Conservation (phyloP, 2,888 invertebrate species). For the Thumatha senex region DNA sequence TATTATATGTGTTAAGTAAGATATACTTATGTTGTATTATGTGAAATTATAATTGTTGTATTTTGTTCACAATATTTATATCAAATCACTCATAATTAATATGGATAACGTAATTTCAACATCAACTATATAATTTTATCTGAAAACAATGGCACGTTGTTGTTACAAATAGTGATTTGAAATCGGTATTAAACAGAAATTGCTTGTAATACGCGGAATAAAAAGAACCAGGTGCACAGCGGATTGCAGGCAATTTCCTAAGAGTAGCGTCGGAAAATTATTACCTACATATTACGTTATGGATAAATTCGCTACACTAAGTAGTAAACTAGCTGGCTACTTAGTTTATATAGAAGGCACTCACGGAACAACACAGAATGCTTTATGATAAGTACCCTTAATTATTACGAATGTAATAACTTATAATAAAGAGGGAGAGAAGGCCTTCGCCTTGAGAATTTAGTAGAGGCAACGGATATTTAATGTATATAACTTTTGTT, state of each 20-base stretch:
- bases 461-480: neutral
- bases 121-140: too few species aligned
- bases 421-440: neutral
- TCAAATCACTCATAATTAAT: too few species aligned
- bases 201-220: constrained; percentile 40
- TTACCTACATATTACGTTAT: constrained; percentile 40
- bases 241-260: constrained; percentile 48
- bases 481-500: neutral
- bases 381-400: constrained; percentile 14
- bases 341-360: constrained; percentile 21
- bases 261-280: constrained; percentile 38
- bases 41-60: too few species aligned
- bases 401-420: constrained; percentile 8
- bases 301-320: constrained; percentile 33
- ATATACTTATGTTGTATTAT: too few species aligned
- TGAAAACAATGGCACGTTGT: neutral
- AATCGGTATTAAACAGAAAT: constrained; percentile 15
- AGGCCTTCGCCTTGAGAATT: neutral
- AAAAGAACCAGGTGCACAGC: constrained; percentile 45
- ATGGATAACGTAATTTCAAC: too few species aligned
- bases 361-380: constrained; percentile 4
- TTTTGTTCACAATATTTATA: too few species aligned
- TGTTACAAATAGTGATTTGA: neutral
- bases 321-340: constrained; percentile 19
- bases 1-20: neutral